Evolutionary conservation across 1,140 invertebrate species (phyloP).

Genomic region (Ceratoteleas bidentatus): DNA sequence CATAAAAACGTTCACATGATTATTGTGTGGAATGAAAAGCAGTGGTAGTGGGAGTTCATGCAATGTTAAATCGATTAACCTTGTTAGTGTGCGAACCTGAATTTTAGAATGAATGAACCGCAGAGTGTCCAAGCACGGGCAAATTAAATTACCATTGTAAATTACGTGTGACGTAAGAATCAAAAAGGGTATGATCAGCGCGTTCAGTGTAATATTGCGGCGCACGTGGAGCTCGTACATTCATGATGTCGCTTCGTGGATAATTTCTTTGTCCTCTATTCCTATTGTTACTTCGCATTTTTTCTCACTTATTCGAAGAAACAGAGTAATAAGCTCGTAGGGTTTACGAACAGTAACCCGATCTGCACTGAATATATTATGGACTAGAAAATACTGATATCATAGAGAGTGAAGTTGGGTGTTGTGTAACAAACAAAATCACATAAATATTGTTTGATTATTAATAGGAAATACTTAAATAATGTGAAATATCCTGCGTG

Average conservation of each 20-base stretch:
- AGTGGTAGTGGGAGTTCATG: not conserved
- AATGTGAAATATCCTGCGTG: no score
- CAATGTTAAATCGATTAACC: constrained; percentile 58
- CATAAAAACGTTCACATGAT: constrained; percentile 26
- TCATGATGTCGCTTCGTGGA: constrained; percentile 11
- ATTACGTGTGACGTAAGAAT: constrained; percentile 32
- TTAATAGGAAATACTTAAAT: no score
- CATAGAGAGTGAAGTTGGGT: no score
- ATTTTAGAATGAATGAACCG: constrained; percentile 55
- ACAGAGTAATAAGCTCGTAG: no score
- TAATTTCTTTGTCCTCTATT: constrained; percentile 35
- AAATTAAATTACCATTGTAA: constrained; percentile 62
- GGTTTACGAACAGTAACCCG: no score
- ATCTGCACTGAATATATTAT: no score
- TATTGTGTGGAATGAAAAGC: not conserved
- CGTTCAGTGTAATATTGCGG: no score
- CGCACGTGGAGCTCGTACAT: constrained; percentile 2
- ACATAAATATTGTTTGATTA: no score
- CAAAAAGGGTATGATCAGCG: constrained; percentile 13
- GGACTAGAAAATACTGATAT: no score
- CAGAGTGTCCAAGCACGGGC: constrained; percentile 3
- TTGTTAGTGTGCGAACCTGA: constrained; percentile 38
- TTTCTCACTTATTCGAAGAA: not conserved
- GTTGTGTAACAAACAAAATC: no score
- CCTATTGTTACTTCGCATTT: constrained; percentile 17